These are phyloP conservation scores for western clawed frog (Xenopus tropicalis) DNA, from an alignment of 2,113 vertebrate species.

Conservation along the genomic window DNA sequence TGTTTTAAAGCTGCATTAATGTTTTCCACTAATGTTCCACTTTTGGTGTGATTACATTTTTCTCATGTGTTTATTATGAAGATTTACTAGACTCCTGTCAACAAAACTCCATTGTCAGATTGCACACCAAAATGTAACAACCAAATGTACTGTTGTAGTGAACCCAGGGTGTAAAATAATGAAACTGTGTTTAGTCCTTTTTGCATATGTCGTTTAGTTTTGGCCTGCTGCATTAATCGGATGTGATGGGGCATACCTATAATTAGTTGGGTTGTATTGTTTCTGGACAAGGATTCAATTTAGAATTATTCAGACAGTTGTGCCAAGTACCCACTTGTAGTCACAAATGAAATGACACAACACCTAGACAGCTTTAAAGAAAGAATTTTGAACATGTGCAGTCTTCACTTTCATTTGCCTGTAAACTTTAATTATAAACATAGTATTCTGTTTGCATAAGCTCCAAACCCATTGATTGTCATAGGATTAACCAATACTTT, in stretches of 20 bases:
- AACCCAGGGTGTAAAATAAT: neutral
- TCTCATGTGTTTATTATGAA: neutral
- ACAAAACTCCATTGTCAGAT: neutral
- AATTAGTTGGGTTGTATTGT: neutral
- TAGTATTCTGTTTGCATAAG: too few species aligned
- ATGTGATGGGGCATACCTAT: slow-evolving; percentile 17
- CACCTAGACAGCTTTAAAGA: too few species aligned
- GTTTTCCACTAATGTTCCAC: neutral
- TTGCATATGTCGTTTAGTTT: neutral
- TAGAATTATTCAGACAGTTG: too few species aligned
- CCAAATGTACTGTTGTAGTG: neutral
- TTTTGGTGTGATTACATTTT: neutral
- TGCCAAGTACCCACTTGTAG: too few species aligned
- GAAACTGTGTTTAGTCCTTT: neutral
- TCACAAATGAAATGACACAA: too few species aligned
- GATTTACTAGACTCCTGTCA: neutral
- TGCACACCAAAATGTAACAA: neutral
- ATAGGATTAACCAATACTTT: too few species aligned
- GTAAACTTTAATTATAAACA: too few species aligned
- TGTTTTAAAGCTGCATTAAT: neutral
- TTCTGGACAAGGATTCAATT: too few species aligned
- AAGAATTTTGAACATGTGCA: too few species aligned
- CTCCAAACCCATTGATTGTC: too few species aligned
- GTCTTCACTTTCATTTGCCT: too few species aligned
- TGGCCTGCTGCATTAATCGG: slow-evolving; percentile 18